Base-by-base conservation (phyloP, 2,797 vertebrate species). In the Limnodromus scolopaceus region DNA sequence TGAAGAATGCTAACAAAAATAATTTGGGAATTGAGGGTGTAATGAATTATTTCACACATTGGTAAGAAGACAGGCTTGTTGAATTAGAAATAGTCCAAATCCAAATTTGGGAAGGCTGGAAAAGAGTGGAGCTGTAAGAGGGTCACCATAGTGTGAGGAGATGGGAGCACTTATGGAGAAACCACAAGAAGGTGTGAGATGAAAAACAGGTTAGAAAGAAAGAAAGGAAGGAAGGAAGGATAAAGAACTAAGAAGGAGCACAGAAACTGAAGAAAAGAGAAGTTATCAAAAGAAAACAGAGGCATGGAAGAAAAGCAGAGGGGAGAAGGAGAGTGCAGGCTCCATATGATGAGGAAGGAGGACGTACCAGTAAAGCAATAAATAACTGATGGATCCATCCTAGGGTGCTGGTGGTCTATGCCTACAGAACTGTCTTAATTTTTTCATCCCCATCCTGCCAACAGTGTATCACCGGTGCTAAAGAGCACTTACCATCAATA, bases 401-500 rank as follows among this genome's bases (percentile, higher is more conserved):
- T 45, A 3, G 2, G 15, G 13, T 48, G 24, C 20, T 4, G 0
- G 5, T 25, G 23, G 14, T 9, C 32, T 81, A 5, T 53, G 14
- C 41, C 43, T 53, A 17, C 23, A 77, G 25, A 85, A 55, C 25
- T 45, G 4, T 14, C 34, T 72, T 41, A 7, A 22, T 10, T 27
- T 68, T 78, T 80, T 70, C n/a, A 70, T 53, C 23, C 36, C 4
- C 4, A 16, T 63, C 65, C 57, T 63, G 39, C 14, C 36, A 82
- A 12, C 10, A 34, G 16, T 34, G 6, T 61, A 23, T 12, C 34
- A 61, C 10, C 1, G 3, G 3, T 63, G 13, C 20, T 82, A 48
- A 75, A 69, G 28, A 82, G 10, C 18, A 60, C 14, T 72, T 36
- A 45, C 11, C 16, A 38, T 9, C 55, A 60, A 32, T 54, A 69